Conservation (phyloP, 2,888 invertebrate genomes). For the Criorhina ranunculi region DNA sequence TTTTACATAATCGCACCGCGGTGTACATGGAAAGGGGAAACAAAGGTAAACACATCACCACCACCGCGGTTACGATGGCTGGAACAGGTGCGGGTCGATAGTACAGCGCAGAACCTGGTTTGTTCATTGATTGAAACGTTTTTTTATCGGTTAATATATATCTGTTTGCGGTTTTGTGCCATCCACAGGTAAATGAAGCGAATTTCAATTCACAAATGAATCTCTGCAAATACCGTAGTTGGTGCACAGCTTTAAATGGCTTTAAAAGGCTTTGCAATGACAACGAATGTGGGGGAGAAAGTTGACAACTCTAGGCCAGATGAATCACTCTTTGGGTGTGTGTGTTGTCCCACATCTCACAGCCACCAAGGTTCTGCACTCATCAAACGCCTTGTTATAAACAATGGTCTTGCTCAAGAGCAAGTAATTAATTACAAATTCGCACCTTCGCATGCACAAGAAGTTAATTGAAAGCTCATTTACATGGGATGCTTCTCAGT, state of each 20-base stretch:
- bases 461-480: slow-evolving; percentile 72
- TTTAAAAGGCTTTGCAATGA: slow-evolving; percentile 6
- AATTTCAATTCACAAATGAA: slow-evolving; percentile 51
- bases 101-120: slow-evolving; percentile 33
- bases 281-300: slow-evolving; percentile 1
- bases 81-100: slow-evolving; percentile 52
- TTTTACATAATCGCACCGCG: slow-evolving; percentile 70
- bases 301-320: not conserved
- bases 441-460: slow-evolving; percentile 65
- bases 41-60: slow-evolving; percentile 29
- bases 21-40: slow-evolving; percentile 11
- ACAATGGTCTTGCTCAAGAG: slow-evolving; percentile 66
- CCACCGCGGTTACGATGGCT: slow-evolving; percentile 8
- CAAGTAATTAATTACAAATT: slow-evolving; percentile 67
- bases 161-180: slow-evolving; percentile 52
- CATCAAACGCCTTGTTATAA: slow-evolving; percentile 45
- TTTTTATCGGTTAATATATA: slow-evolving; percentile 43
- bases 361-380: slow-evolving; percentile 60
- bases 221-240: slow-evolving; percentile 49
- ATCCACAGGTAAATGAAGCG: slow-evolving; percentile 22
- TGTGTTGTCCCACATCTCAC: slow-evolving; percentile 48
- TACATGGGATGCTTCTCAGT: slow-evolving; percentile 38
- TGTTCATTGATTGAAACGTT: slow-evolving; percentile 50
- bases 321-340: not conserved
- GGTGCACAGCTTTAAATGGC: not conserved